Evolutionary conservation across 2,888 invertebrate genomes (phyloP), one percentile per base, ranked within the genome.

Genomic region (Dolichomitus sp.): DNA sequence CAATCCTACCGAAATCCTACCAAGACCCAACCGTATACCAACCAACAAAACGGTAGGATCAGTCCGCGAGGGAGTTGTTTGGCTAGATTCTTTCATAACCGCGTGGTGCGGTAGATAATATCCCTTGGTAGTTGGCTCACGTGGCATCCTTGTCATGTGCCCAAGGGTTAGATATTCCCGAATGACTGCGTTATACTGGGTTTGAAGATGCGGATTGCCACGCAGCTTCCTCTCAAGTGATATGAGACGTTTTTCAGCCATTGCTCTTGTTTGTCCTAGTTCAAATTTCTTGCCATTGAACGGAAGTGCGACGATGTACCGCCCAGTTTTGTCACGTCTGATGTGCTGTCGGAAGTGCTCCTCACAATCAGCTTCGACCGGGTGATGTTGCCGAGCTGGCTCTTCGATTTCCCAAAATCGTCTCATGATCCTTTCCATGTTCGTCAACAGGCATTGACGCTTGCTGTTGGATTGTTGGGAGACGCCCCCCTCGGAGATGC

Each of bases 321-420:
- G 52, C 6, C 86, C 86, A 7, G 69, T 40, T 19, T 9, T 9
- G 52, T 80, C 74, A 14, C 84, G 69, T 6, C n/a, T 57, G 11
- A 45, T 27, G n/a, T 42, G 70, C 63, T 73, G 48, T 37, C 9
- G 23, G 37, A 84, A 85, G 73, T 78, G 52, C 9, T 57, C 65
- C 70, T 86, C 87, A 17, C 84, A 83, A 30, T 59, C n/a, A 6
- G 50, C 30, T 48, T 85, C 81, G 1, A 75, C 80, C 6, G n/a
- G 11, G 0, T 74, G 59, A 17, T 52, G 27, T n/a, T 42, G 11
- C 19, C n/a, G 37, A 59, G 45, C 11, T 0, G 74, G 11, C 42
- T 83, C 85, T 63, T 86, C 85, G 23, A 84, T 52, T 50, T 68
- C 54, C 83, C 80, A 86, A 68, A 86, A 87, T 63, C 68, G 70